Evolutionary conservation across 2,888 invertebrate species (phyloP), one percentile per base, ranked within the genome.

Genomic region (Candidula unifasciata): DNA sequence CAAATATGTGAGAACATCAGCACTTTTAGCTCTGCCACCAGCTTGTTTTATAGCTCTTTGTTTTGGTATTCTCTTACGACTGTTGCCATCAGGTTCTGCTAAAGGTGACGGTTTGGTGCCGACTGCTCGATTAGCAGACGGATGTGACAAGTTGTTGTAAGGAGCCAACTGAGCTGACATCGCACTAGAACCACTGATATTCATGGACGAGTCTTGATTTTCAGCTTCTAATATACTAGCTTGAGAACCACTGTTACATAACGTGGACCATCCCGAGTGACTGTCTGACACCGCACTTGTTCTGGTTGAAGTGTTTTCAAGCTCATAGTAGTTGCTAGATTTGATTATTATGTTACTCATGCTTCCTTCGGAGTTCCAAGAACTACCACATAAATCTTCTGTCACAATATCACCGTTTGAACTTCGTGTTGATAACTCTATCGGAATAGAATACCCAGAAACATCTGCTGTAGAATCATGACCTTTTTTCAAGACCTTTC

Each of bases 321-420:
- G 82, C 13, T 76, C 82, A n/a, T 74, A 82, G 27, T 82, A 82
- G 30, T 44, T 66, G 18, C 44, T 44, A 5, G 76, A 76, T 33
- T 80, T 80, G 27, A n/a, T 52, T 33, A 30, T 16, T 27, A 13
- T 6, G 13, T 35, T 60, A n/a, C 13, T 24, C 24, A 57, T 18
- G 35, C 54, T 80, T 54, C 10, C 71, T 24, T 66, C 44, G 30
- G 80, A 52, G 80, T 24, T 78, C n/a, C 35, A 10, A 37, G 37
- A 64, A 30, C 10, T 1, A 27, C 44, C 27, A 30, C 52, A 44
- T 16, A 3, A 18, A 1, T 68, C 35, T n/a, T 78, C 52, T 27
- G 21, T 68, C 33, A 68, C 8, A 5, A 27, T 37, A 21, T 66
- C 57, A 33, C 30, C 79, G 6, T 13, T 52, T 27, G 68, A 79